Evolutionary conservation across 2,797 vertebrate genomes (phyloP).

Genomic region (Gadopsis marmoratus): DNA sequence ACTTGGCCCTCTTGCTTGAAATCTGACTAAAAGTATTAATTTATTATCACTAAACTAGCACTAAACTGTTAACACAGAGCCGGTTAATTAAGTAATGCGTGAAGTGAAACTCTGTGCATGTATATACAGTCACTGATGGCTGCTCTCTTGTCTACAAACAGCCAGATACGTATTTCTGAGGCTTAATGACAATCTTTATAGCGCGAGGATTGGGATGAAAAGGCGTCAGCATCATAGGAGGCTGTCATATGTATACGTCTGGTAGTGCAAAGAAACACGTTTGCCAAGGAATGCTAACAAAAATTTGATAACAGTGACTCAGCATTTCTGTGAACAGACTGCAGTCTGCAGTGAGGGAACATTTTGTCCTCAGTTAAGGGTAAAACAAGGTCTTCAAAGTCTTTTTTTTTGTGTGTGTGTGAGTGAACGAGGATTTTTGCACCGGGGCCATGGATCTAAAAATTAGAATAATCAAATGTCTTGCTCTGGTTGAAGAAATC

Average conservation of each 20-base stretch:
- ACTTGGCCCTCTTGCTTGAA: neutral
- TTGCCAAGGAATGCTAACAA: constrained; percentile 15
- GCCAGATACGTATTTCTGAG: neutral
- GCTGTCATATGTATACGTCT: constrained; percentile 6
- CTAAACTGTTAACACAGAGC: neutral
- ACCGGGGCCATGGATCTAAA: constrained; percentile 36
- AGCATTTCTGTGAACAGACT: constrained; percentile 63
- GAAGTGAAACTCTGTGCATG: neutral
- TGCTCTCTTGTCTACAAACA: neutral
- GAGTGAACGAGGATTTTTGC: constrained; percentile 17
- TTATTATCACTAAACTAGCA: too few relatives aligned
- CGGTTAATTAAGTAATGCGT: neutral
- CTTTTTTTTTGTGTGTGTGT: constrained; percentile 2
- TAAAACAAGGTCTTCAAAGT: constrained; percentile 45
- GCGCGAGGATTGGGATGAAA: neutral
- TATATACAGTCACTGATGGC: neutral
- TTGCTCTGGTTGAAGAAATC: constrained; percentile 38
- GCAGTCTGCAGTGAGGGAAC: constrained; percentile 57
- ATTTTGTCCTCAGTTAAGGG: constrained; percentile 48
- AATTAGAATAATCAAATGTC: constrained; percentile 42
- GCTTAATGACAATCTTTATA: neutral
- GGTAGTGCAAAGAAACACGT: constrained; percentile 1
- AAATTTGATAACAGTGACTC: constrained; percentile 59
- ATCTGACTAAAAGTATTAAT: neutral
- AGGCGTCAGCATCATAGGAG: neutral